Base-by-base conservation (phyloP, 2,113 vertebrate species). In the Sphyrna mokarran region DNA sequence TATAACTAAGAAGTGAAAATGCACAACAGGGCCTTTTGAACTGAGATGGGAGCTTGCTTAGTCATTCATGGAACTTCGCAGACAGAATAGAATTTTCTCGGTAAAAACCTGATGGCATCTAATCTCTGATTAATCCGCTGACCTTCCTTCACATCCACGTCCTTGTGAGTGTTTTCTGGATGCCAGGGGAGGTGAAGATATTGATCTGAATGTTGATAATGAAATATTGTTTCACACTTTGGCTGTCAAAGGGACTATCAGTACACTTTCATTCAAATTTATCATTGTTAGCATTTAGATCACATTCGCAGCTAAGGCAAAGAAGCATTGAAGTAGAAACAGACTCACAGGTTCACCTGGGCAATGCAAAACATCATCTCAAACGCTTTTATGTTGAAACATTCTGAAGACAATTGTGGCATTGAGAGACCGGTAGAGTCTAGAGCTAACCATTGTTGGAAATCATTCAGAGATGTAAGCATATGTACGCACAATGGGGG, bases 201-300 rank as follows among this genome's bases (percentile, higher is more conserved):
- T 94, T 94, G 22, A 89, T 48, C 43, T 89, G 90, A 94, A 94
- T 66, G n/a, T 94, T 94, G 63, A 94, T 94, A 68, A 68, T 66
- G 90, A 94, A 63, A 94, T 94, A 37, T 68, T 94, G 61, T 37
- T 94, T 94, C 58, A 66, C 61, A 90, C 23, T 90, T 61, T 54
- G 26, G 14, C 87, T 90, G 87, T 90, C 87, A 94, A 68, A n/a
- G 61, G 63, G 58, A 94, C 22, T 94, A 94, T n/a, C 54, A 54
- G 23, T 29, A 33, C 66, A 29, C 29, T 94, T 37, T 94, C 29
- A 68, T 61, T 94, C 18, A n/a, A 94, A 94, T 22, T 63, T 68
- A 40, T 94, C n/a, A 94, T 20, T 3, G 90, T 90, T 90, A 61
- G 61, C 37, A 68, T 94, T 94, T 94, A 66, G 61, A 68, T 68